phyloP scores from a whole-genome alignment of 2,113 vertebrate genomes.

The Semnornis frantzii region DNA sequence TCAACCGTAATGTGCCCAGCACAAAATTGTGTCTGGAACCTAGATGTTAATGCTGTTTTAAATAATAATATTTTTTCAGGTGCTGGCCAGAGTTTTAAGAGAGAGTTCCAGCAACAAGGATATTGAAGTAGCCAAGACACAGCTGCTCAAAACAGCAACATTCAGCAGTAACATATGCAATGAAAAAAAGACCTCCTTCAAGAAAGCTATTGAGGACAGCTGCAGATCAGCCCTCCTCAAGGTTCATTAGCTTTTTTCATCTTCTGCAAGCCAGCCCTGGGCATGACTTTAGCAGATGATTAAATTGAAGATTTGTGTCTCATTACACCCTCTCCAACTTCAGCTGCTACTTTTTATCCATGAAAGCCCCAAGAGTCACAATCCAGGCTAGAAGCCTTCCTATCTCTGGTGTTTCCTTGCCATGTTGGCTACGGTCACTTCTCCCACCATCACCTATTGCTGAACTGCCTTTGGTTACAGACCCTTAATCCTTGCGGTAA shows the following conservation, averaged over 20 bases:
- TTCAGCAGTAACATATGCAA: background rate
- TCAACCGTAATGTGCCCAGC: background rate
- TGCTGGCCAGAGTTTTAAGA: constrained; percentile 19
- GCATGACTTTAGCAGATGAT: constrained; percentile 16
- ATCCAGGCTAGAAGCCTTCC: background rate
- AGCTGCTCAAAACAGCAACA: background rate
- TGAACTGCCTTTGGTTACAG: background rate
- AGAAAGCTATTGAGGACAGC: constrained; percentile 4
- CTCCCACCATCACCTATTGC: background rate
- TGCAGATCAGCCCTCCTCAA: constrained; percentile 14
- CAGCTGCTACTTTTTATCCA: constrained; percentile 26
- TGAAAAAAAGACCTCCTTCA: constrained; percentile 28
- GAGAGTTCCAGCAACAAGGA: background rate
- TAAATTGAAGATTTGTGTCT: constrained; percentile 8
- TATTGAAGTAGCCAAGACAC: background rate
- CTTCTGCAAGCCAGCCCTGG: background rate
- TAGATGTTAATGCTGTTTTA: background rate
- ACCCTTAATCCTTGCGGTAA: background rate
- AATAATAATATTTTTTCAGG: constrained; percentile 45
- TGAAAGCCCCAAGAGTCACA: background rate
- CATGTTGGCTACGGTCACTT: background rate
- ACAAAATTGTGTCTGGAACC: background rate
- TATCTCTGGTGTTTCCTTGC: background rate
- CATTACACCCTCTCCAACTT: background rate
- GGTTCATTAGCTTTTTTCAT: constrained; percentile 6